phyloP scores from a whole-genome alignment of 2,113 vertebrate species.

The Pollachius pollachius region DNA sequence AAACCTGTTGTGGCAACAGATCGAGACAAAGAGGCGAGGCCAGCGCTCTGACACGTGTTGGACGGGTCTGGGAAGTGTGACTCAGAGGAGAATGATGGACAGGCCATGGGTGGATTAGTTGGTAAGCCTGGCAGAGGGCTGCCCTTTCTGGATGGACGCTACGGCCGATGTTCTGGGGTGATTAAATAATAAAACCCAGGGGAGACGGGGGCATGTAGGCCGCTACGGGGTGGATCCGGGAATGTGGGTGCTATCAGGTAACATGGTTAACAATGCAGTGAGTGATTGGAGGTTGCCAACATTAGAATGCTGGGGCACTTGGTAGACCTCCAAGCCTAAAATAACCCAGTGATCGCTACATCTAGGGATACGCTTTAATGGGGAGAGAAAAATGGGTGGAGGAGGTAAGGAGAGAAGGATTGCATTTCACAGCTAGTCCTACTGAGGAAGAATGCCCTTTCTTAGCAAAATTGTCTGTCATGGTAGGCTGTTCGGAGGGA shows the following conservation, averaged over 20 bases:
- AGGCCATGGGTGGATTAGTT: slow-evolving; percentile 65
- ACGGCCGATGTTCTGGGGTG: background rate
- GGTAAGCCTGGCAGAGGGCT: slow-evolving; percentile 64
- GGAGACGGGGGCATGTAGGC: slow-evolving; percentile 4
- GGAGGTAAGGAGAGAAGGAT: slow-evolving; percentile 20
- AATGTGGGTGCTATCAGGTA: background rate
- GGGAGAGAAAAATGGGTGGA: background rate
- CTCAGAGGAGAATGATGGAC: slow-evolving; percentile 45
- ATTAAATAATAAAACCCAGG: background rate
- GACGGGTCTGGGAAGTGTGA: slow-evolving; percentile 47
- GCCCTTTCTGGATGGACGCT: slow-evolving; percentile 41
- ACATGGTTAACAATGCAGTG: background rate
- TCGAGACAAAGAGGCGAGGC: slow-evolving; percentile 35
- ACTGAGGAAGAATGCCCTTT: slow-evolving; percentile 30
- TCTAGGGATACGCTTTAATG: background rate
- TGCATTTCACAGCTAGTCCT: background rate
- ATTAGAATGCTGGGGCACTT: background rate
- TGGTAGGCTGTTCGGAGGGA: slow-evolving; percentile 28
- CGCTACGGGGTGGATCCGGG: background rate
- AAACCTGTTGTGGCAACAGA: slow-evolving; percentile 54
- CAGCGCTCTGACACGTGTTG: slow-evolving; percentile 46
- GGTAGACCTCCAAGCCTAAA: background rate
- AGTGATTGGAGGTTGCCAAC: background rate
- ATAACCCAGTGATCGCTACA: background rate
- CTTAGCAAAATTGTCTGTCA: slow-evolving; percentile 18